Base-by-base conservation (phyloP, 2,797 vertebrate genomes). In the Eupleurogrammus muticus region DNA sequence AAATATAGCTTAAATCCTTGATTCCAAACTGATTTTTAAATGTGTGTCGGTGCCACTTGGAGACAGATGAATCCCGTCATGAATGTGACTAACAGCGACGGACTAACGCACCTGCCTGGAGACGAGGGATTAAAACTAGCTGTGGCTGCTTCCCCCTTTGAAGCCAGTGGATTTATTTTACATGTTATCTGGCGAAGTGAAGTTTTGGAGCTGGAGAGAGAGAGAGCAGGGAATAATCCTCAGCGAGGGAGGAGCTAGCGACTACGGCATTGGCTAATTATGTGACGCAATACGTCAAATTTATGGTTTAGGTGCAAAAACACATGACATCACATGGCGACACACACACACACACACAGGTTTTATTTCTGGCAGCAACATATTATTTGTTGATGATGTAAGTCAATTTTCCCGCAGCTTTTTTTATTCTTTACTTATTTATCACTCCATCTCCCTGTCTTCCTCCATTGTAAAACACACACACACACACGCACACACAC, bases 61-160 rank as follows among this genome's bases (percentile, higher is more conserved):
- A 74, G 64, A 66, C 9, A 63, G 24, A 38, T 55, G 57, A 77
- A 66, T 63, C 57, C 40, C 32, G 66, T 70, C 5, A 62, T 20
- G 50, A 70, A 69, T 50, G 52, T 65, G 69, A 81, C 47, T 28
- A 56, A 77, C 57, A 52, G 66, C 55, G 60, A 63, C 55, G 0
- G 40, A 70, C 61, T 54, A 62, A 67, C 70, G 65, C 48, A 68
- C 53, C 67, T 23, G 75, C 59, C 75, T 19, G 49, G 50, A 60
- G 65, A 82, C 9, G 1, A 57, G 42, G 53, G 63, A 69, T 75
- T 73, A 51, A 64, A 75, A 75, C 70, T 23, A 79, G 70, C 66
- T 54, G n/a, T 17, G 21, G 66, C 55, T 70, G 46, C 23, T 53
- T 48, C 52, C 63, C 47, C 23, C 79, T 87, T 77, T 84, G 77